A percentile compares a stretch with the other conserved stretches of the same genome.
These are phyloP conservation scores for Triplophysa bombifrons DNA, from an alignment of 2,797 vertebrate species.

Conservation along the genomic window DNA sequence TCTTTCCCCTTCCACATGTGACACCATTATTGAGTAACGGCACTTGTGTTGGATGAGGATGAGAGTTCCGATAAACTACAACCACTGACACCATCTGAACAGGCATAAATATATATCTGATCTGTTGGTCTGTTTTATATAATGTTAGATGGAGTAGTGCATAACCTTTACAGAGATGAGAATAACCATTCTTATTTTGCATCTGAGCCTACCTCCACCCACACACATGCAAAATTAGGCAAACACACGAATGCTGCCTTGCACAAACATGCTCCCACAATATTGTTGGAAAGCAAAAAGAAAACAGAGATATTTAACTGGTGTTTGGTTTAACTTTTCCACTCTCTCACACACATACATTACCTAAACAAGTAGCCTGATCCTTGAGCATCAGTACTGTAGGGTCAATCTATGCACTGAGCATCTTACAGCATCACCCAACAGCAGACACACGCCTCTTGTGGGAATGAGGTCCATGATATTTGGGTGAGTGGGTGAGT, in stretches of 20 bases:
- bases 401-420: background rate
- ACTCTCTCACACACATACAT: background rate
- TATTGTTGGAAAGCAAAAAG: background rate
- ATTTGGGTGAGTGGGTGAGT: background rate
- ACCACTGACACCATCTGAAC: background rate
- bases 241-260: constrained; percentile 39
- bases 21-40: constrained; percentile 5
- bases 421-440: background rate
- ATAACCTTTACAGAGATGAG: constrained; percentile 21
- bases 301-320: background rate
- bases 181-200: constrained; percentile 39
- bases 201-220: constrained; percentile 46
- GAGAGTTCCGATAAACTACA: background rate
- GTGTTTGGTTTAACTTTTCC: background rate
- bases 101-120: background rate
- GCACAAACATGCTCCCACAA: background rate
- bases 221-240: constrained; percentile 56
- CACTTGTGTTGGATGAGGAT: constrained; percentile 5
- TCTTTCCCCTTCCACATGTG: background rate
- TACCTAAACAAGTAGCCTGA: background rate
- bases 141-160: background rate
- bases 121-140: constrained; percentile 19
- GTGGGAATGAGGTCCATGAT: background rate
- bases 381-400: background rate
- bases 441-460: background rate